phyloP scores from a whole-genome alignment of 2,113 vertebrate genomes.

The Phalacrocorax aristotelis region DNA sequence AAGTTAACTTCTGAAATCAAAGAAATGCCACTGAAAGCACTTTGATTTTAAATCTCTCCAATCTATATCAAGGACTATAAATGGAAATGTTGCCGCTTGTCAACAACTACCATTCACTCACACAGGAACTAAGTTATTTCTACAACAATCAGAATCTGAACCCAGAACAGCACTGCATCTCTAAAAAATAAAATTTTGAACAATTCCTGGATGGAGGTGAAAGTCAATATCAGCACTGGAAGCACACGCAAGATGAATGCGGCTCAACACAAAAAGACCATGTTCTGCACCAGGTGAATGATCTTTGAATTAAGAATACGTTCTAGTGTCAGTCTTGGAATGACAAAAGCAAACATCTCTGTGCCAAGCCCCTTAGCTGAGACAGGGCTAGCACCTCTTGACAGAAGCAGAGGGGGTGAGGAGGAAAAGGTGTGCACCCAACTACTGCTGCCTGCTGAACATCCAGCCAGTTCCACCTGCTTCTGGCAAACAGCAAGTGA shows the following conservation, averaged over 20 bases:
- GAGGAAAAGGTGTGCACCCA: background rate
- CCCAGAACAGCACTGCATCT: background rate
- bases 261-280: background rate
- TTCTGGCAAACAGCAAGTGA: background rate
- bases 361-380: background rate
- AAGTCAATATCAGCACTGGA: background rate
- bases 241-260: background rate
- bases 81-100: background rate
- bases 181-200: background rate
- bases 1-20: background rate
- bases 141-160: background rate
- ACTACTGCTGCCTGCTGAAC: background rate
- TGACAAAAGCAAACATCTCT: background rate
- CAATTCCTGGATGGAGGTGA: background rate
- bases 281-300: background rate
- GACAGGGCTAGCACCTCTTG: background rate
- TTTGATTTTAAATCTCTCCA: background rate
- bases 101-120: background rate
- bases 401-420: background rate
- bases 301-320: background rate
- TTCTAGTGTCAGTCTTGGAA: background rate
- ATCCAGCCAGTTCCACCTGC: background rate
- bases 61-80: background rate
- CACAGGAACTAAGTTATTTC: rapidly evolving
- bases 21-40: background rate